Conservation (phyloP, 1,140 invertebrate species). For the Sinella curviseta region DNA sequence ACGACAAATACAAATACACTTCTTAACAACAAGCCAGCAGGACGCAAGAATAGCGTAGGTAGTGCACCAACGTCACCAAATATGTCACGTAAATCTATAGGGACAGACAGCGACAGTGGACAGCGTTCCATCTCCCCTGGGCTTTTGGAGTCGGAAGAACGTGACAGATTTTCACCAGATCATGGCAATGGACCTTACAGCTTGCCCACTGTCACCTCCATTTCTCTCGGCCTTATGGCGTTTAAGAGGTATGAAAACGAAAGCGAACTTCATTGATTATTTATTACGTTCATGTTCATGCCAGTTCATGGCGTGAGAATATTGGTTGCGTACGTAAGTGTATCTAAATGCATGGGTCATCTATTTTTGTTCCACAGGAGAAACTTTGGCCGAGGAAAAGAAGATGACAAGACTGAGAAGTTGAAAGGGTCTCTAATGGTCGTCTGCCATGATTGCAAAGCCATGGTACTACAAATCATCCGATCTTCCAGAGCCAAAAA, state of each 20-base stretch:
- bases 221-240: constrained; percentile 47
- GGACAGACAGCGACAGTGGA: constrained; percentile 55
- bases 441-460: constrained; percentile 89
- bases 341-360: constrained; percentile 47
- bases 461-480: constrained; percentile 73
- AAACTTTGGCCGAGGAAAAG: constrained; percentile 50
- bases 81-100: constrained; percentile 56
- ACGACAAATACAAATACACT: constrained; percentile 22
- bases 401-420: constrained; percentile 60
- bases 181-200: constrained; percentile 43
- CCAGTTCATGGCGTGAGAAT: too few species aligned
- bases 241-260: constrained; percentile 48
- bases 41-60: constrained; percentile 58
- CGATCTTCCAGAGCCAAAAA: constrained; percentile 76
- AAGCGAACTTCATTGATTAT: not conserved
- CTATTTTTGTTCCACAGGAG: constrained; percentile 44
- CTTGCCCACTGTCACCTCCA: constrained; percentile 57
- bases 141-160: constrained; percentile 35
- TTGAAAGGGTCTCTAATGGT: constrained; percentile 77
- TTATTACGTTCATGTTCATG: constrained; percentile 17
- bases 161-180: constrained; percentile 42
- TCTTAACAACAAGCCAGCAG: not conserved
- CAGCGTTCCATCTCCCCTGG: constrained; percentile 43
- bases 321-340: constrained; percentile 41
- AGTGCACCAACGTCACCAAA: constrained; percentile 69